These are phyloP conservation scores for Rhorus exstirpatorius DNA, from an alignment of 2,888 invertebrate species.

Conservation along the genomic window DNA sequence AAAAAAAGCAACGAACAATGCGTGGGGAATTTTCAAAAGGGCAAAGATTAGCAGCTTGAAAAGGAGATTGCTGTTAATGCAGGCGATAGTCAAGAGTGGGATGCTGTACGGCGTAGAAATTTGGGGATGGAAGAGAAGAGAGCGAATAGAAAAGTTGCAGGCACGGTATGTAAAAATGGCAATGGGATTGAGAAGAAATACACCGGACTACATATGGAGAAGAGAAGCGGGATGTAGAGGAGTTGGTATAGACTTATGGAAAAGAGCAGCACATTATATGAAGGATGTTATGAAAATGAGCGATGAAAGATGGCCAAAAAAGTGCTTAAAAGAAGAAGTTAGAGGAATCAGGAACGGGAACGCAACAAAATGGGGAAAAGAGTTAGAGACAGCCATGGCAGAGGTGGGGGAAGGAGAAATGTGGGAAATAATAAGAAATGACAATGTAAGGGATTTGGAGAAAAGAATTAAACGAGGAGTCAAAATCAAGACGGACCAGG, in stretches of 20 bases:
- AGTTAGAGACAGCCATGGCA: background rate
- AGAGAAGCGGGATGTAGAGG: slow-evolving; percentile 15
- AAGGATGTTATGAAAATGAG: background rate
- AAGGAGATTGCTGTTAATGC: slow-evolving; percentile 44
- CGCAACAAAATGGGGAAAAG: background rate
- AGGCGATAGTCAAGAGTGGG: slow-evolving; percentile 39
- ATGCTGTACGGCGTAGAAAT: slow-evolving; percentile 62
- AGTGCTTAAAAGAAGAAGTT: background rate
- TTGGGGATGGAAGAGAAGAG: slow-evolving; percentile 61
- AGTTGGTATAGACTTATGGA: background rate
- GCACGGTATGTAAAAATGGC: slow-evolving; percentile 13
- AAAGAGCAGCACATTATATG: background rate
- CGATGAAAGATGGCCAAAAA: slow-evolving; percentile 4
- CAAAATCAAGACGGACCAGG: slow-evolving; percentile 7
- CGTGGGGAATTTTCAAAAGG: slow-evolving; percentile 59
- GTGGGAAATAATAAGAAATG: background rate
- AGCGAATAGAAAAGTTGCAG: slow-evolving; percentile 22
- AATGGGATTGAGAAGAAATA: slow-evolving; percentile 27
- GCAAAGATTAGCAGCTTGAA: slow-evolving; percentile 27
- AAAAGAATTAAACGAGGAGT: background rate
- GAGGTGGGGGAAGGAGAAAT: background rate
- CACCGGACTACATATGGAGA: slow-evolving; percentile 38
- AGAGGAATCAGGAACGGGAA: background rate
- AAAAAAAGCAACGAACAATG: slow-evolving; percentile 12
- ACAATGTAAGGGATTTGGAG: background rate